Percentiles rank a stretch among this genome's conserved stretches.
Evolutionary conservation across 2,113 vertebrate species (phyloP).

Genomic region (Penelope pileata): DNA sequence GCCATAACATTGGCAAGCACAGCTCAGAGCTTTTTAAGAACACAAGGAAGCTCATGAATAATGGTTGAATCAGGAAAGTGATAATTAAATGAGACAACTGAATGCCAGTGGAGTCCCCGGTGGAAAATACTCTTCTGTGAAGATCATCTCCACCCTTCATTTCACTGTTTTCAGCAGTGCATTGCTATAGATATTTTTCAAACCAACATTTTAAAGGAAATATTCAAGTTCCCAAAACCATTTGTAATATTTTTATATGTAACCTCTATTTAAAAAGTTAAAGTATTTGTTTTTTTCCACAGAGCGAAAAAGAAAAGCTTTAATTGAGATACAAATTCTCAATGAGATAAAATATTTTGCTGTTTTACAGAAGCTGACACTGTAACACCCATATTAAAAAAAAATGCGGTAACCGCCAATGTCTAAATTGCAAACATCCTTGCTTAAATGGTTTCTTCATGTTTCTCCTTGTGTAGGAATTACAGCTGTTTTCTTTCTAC

Average conservation of each 20-base stretch:
- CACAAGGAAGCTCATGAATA: constrained; percentile 83
- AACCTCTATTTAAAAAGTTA: not conserved
- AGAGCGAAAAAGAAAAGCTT: not conserved
- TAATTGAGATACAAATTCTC: not conserved
- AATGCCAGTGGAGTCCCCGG: constrained; percentile 79
- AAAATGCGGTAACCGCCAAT: not conserved
- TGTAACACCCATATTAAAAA: not conserved
- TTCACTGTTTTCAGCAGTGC: constrained; percentile 47
- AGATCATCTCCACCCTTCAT: constrained; percentile 56
- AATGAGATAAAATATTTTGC: not conserved
- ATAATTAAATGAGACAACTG: constrained; percentile 86
- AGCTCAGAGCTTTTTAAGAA: constrained; percentile 83
- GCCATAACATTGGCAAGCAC: constrained; percentile 83
- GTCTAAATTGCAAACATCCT: not conserved
- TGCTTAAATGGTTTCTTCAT: not conserved
- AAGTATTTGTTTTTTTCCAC: not conserved
- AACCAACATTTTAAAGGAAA: constrained; percentile 33
- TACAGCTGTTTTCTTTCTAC: not conserved
- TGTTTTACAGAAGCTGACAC: not conserved
- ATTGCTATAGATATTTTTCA: constrained; percentile 53
- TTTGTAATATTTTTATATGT: constrained; percentile 15
- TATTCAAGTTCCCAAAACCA: constrained; percentile 14
- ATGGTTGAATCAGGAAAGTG: constrained; percentile 81
- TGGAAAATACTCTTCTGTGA: constrained; percentile 73
- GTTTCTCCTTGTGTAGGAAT: not conserved